Base-by-base conservation (phyloP, 2,888 invertebrate genomes). In the Aphrophora alni region DNA sequence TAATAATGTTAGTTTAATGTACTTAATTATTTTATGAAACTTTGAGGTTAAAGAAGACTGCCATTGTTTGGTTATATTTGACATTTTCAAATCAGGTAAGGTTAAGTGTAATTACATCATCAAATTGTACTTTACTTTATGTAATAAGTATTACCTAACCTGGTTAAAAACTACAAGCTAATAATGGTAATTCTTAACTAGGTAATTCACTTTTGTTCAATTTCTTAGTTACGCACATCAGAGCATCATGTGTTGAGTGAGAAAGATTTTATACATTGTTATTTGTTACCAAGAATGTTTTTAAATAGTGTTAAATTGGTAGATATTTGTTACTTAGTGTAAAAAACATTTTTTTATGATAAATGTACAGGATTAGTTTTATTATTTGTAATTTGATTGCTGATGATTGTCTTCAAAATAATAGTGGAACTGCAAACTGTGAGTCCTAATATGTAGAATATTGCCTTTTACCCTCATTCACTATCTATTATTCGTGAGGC, bases 211-310 rank as follows among this genome's bases (percentile, higher is more conserved):
- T 21, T 38, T 74, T 26, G 4, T 38, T 38, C 12, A 73, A 73
- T 25, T 74, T 38, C 21, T 21, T 75, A 75, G 69, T 28, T 73
- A 27, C 75, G 70, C 75, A 81, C 75, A 70, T 68, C 21, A 75
- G 24, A 10, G 26, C 33, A 73, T 73, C 17, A 69, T 70, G 73
- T 59, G 26, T 80, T 77, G 38, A 72, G 74, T 77, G 77, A 75
- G 68, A 82, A 74, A 59, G 38, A 14, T 79, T 79, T 79, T 82
- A 73, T 77, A 82, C 44, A 82, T 70, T 82, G 82, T 82, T 82
- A 80, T 77, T 80, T 77, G 75, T 82, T 77, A 72, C 69, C 68
- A 74, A 68, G 44, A 80, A 77, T 82, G 80, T 77, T 82, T 80
- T 82, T 82, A 80, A 74, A 69, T 73, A 74, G 38, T 70, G 75